These are phyloP conservation scores for Thysanoteuthis rhombus DNA, from an alignment of 2,888 invertebrate genomes.

Conservation along the genomic window DNA sequence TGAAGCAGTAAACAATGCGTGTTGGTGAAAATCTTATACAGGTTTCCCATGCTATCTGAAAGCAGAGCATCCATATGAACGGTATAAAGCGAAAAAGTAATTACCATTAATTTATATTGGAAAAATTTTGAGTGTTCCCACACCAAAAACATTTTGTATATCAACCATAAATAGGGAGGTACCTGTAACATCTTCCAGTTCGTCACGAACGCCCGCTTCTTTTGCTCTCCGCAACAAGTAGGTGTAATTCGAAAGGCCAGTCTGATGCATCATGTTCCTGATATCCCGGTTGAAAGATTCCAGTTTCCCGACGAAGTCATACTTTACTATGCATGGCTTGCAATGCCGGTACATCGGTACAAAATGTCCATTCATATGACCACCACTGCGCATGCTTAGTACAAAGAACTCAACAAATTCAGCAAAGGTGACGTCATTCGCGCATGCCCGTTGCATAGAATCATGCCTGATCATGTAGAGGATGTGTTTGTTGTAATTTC, in stretches of 20 bases:
- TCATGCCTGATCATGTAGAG: background rate
- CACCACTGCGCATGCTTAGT: background rate
- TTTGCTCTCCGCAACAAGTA: background rate
- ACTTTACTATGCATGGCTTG: conserved; percentile 32
- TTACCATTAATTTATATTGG: too few relatives aligned
- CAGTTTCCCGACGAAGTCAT: conserved; percentile 34
- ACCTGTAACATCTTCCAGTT: background rate
- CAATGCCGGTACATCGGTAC: conserved; percentile 20
- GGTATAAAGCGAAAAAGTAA: too few relatives aligned
- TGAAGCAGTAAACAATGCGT: too few relatives aligned
- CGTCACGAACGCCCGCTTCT: background rate
- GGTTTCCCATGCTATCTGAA: too few relatives aligned
- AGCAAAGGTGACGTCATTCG: conserved; percentile 31
- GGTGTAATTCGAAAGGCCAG: background rate
- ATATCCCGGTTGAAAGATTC: conserved; percentile 32
- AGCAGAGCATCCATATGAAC: too few relatives aligned
- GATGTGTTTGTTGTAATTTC: background rate
- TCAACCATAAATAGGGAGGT: too few relatives aligned
- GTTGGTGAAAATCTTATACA: too few relatives aligned
- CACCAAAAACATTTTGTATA: too few relatives aligned
- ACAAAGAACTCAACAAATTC: conserved; percentile 33
- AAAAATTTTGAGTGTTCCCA: too few relatives aligned
- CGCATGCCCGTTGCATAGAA: background rate
- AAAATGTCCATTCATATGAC: conserved; percentile 16
- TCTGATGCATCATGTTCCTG: background rate